Base-by-base conservation (phyloP, 2,797 vertebrate genomes). In the Galagoides demidoff region DNA sequence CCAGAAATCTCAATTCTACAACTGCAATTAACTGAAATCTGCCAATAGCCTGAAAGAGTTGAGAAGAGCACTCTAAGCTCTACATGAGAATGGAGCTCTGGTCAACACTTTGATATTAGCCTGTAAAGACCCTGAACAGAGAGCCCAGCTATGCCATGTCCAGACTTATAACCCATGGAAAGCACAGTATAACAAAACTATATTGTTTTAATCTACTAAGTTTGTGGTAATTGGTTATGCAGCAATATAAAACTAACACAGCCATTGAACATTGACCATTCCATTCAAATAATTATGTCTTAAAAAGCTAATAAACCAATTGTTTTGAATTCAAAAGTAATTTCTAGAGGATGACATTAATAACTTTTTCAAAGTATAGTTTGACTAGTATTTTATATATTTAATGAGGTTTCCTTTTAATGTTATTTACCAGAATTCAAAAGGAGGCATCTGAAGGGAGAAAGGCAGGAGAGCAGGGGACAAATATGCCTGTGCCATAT, bases 291-390 rank as follows among this genome's bases (percentile, higher is more conserved):
- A 61, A 19, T 29, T 94, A 3, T 63, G 55, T 79, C 34, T 34
- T 34, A 52, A 79, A 90, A 93, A 81, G 1, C 14, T 79, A 43
- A 10, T 43, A 71, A 63, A 16, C 14, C 45, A 64, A 16, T 70
- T 55, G n/a, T 63, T 85, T 89, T 73, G 9, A 78, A 37, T 12
- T 29, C 27, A 92, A 96, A 85, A 45, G 34, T 43, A 59, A 68
- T 66, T 88, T 79, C 49, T 85, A 95, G 20, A 81, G 25, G 13
- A 77, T n/a, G 43, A 94, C 83, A 94, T 63, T 57, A 64, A 16
- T 49, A 92, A 78, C 31, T 19, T 39, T 31, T 31, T 49, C 71
- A 95, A 87, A 43, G 23, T 3, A 37, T 23, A 83, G n/a, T 34
- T 71, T 66, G 43, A 76, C 37, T 63, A 14, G 1, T 70, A 31